Percentiles rank a stretch among this genome's conserved stretches.
These are phyloP conservation scores for Heterotis niloticus DNA, from an alignment of 2,113 vertebrate species.

Conservation along the genomic window DNA sequence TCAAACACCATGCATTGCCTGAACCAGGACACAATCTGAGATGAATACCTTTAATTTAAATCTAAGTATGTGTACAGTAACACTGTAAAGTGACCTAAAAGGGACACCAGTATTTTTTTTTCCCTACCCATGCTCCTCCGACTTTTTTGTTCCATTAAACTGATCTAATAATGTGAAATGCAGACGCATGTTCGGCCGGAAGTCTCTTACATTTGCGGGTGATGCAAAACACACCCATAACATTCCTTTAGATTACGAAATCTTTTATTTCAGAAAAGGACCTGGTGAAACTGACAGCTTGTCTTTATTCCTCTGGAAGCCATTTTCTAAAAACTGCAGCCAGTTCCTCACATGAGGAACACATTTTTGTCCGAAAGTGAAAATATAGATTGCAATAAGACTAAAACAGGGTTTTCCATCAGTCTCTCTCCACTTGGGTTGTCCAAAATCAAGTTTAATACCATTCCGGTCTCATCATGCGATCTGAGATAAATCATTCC, in stretches of 20 bases:
- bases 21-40: no score
- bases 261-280: not conserved
- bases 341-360: not conserved
- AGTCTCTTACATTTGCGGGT: no score
- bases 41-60: no score
- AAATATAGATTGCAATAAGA: slow-evolving; percentile 15
- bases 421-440: not conserved
- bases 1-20: no score
- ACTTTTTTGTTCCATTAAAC: no score
- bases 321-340: not conserved
- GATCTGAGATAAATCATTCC: not conserved
- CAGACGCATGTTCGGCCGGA: no score
- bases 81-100: no score
- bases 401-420: slow-evolving; percentile 2
- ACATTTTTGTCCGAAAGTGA: not conserved
- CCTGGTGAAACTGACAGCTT: not conserved
- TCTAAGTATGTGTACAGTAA: no score
- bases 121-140: no score
- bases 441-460: slow-evolving; percentile 17
- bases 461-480: not conserved
- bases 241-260: not conserved
- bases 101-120: no score
- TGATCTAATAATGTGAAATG: no score
- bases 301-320: not conserved
- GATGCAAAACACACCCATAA: not conserved